Percentiles rank a stretch among this genome's conserved stretches.
Conservation (phyloP, 2,888 invertebrate genomes). For the Branchinecta sandiegonensis region DNA sequence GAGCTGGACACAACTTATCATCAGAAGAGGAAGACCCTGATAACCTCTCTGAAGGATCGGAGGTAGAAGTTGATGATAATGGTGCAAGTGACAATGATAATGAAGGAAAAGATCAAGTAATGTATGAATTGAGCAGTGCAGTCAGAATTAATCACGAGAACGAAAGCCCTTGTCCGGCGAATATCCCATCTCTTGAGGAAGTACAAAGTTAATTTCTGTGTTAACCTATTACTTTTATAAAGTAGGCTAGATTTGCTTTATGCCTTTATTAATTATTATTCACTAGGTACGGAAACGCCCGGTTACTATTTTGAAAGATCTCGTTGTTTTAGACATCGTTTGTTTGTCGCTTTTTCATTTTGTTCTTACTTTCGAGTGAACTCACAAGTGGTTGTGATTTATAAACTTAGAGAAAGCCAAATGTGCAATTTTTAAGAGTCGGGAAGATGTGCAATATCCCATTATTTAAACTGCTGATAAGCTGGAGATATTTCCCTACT, state of each 20-base stretch:
- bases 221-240: too few relatives aligned
- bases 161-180: neutral
- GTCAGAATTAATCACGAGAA: neutral
- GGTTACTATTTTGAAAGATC: too few relatives aligned
- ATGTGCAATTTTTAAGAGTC: too few relatives aligned
- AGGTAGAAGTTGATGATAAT: conserved; percentile 12
- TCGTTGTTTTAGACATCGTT: too few relatives aligned
- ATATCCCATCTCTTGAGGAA: neutral
- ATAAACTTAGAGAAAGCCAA: too few relatives aligned
- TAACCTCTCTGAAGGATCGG: neutral
- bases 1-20: neutral
- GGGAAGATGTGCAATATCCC: conserved; percentile 7
- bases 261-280: too few relatives aligned
- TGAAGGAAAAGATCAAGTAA: neutral
- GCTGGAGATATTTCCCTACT: conserved; percentile 20
- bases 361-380: too few relatives aligned
- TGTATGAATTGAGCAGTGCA: neutral
- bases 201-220: conserved; percentile 3
- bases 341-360: too few relatives aligned
- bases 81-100: neutral
- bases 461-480: conserved; percentile 20
- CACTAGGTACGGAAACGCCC: too few relatives aligned
- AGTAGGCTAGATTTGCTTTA: too few relatives aligned
- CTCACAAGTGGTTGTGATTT: too few relatives aligned
- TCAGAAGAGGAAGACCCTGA: too few relatives aligned